A percentile compares a stretch with the other conserved stretches of the same genome.
Conservation (phyloP, 1,140 invertebrate species). For the Heliconius nattereri region DNA sequence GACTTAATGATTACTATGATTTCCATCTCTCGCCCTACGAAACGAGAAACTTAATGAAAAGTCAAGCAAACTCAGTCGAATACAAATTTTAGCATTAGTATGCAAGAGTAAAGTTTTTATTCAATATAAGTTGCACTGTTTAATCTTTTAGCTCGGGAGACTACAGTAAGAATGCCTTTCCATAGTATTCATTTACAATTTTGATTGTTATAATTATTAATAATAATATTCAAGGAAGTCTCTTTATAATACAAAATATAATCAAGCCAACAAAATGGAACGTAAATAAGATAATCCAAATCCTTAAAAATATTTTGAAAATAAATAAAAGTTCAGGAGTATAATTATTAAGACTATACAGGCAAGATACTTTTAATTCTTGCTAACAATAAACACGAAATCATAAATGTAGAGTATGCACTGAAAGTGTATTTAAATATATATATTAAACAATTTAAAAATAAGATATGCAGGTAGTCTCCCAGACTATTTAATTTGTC, state of each 20-base stretch:
- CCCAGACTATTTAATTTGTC: constrained; percentile 51
- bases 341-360: no score
- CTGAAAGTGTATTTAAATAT: neutral
- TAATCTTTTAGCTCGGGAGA: constrained; percentile 51
- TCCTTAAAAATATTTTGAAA: no score
- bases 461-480: neutral
- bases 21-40: constrained; percentile 66
- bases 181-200: constrained; percentile 7
- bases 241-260: no score
- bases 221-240: neutral
- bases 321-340: no score
- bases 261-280: no score
- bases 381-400: neutral
- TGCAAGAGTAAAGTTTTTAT: constrained; percentile 78
- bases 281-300: no score
- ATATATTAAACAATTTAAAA: neutral
- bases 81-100: constrained; percentile 78
- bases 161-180: constrained; percentile 15
- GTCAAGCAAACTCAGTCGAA: constrained; percentile 75
- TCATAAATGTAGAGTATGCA: neutral
- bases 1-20: constrained; percentile 76
- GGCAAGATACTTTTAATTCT: neutral
- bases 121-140: constrained; percentile 75
- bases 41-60: constrained; percentile 76
- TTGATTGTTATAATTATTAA: neutral